Base-by-base conservation (phyloP, 2,888 invertebrate species). In the Elgonia sp. region DNA sequence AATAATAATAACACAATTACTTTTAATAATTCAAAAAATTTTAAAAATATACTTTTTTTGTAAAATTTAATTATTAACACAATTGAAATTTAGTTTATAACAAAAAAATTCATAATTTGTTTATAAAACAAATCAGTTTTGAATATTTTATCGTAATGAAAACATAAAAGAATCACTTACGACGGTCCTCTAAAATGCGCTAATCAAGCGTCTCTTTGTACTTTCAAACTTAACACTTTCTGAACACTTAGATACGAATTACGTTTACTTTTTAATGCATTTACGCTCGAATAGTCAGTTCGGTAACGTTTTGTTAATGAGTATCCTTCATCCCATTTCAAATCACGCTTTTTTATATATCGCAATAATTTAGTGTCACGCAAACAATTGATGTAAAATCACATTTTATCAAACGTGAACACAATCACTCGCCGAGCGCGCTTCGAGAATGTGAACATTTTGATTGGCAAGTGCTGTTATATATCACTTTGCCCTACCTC, bases 401-500 rank as follows among this genome's bases (percentile, higher is more conserved):
- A 14, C 42, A 65, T 65, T 18, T 42, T 40, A 20, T 16, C 10
- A 10, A 69, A n/a, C 21, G 29, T 10, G 29, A 53, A 29, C 29
- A 62, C 62, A 14, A 37, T 62, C 37, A 14, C 60, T 16, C n/a
- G 2, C 6, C 46, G 57, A 53, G 60, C 20, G 67, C 69, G 42
- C 69, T 18, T 67, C 57, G 53, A 40, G 70, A 80, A 62, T 80
- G 92, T 67, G 91, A 90, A 89, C 91, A 91, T 91, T 89, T 91
- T 92, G 92, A 91, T 91, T 91, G 91, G 86, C 90, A 91, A 76
- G 91, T 87, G 90, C 91, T 87, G 90, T 92, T 93, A 93, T 93
- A 93, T 93, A 93, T 82, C 81, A 60, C 55, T 60, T 53, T 81
- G 88, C 91, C 91, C 91, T 92, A 90, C 92, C 92, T 85, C 90